Evolutionary conservation across 2,113 vertebrate species (phyloP).

Genomic region (Microtus montanus): DNA sequence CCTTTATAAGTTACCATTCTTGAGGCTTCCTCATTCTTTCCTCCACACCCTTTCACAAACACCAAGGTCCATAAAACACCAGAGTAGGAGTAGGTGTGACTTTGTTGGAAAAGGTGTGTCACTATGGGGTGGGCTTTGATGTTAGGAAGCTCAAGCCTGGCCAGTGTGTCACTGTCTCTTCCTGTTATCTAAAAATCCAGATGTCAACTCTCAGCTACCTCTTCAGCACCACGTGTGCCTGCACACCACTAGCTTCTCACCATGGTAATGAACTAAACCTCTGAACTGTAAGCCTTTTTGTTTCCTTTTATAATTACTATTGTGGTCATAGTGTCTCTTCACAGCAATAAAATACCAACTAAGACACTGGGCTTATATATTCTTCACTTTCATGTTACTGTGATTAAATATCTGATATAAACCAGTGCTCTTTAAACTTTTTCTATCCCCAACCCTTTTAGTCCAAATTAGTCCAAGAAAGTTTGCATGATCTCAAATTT

Average conservation of each 20-base stretch:
- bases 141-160: background rate
- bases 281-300: background rate
- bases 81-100: background rate
- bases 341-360: background rate
- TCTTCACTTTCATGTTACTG: background rate
- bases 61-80: background rate
- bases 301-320: background rate
- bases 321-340: background rate
- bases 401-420: background rate
- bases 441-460: background rate
- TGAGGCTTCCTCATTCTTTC: background rate
- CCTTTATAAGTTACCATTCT: background rate
- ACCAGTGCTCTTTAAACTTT: background rate
- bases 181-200: background rate
- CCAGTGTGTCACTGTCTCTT: background rate
- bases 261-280: background rate
- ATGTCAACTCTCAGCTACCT: background rate
- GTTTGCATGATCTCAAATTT: background rate
- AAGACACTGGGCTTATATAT: background rate
- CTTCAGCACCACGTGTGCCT: background rate
- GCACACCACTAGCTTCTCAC: background rate
- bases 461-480: background rate
- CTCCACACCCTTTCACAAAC: background rate
- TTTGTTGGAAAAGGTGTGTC: background rate
- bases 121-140: background rate